phyloP scores from a whole-genome alignment of 1,140 invertebrate genomes.

The Calephelis virginiensis region DNA sequence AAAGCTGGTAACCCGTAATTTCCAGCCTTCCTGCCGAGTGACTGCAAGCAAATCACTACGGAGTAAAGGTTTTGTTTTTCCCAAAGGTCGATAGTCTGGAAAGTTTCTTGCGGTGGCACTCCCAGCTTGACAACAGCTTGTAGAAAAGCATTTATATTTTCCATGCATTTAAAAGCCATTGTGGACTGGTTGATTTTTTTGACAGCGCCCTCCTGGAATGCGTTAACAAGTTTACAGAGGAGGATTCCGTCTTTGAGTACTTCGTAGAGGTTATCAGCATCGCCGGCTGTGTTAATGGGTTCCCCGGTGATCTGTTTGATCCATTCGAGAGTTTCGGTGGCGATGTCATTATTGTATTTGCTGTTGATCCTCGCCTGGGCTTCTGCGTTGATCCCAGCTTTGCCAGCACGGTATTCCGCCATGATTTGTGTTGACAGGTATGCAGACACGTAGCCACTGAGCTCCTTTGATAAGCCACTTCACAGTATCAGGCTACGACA shows the following conservation, averaged over 20 bases:
- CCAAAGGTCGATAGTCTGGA: slow-evolving; percentile 98
- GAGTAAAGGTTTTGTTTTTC: slow-evolving; percentile 97
- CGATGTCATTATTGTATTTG: slow-evolving; percentile 96
- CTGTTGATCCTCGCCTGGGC: slow-evolving; percentile 86
- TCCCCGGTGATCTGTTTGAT: slow-evolving; percentile 90
- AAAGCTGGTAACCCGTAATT: slow-evolving; percentile 93
- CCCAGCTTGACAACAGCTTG: slow-evolving; percentile 91
- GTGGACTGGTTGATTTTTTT: slow-evolving; percentile 93
- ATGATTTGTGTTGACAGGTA: slow-evolving; percentile 61
- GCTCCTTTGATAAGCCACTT: slow-evolving; percentile 57
- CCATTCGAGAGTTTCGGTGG: slow-evolving; percentile 94
- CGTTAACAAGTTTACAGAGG: slow-evolving; percentile 91
- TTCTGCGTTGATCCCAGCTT: slow-evolving; percentile 72
- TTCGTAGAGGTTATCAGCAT: slow-evolving; percentile 94
- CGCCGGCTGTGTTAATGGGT: slow-evolving; percentile 88
- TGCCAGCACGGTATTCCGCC: slow-evolving; percentile 67
- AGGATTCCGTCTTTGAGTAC: slow-evolving; percentile 91
- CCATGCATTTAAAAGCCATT: slow-evolving; percentile 99
- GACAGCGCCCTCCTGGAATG: slow-evolving; percentile 87
- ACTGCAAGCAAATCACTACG: slow-evolving; percentile 96
- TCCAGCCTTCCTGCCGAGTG: slow-evolving; percentile 95
- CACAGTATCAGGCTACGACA: slow-evolving; percentile 52
- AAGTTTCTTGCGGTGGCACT: slow-evolving; percentile 96
- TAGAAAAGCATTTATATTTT: slow-evolving; percentile 98
- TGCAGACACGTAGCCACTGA: slow-evolving; percentile 69